A percentile compares a stretch with the other conserved stretches of the same genome.
Conservation (phyloP, 2,888 invertebrate genomes). For the Dexiosoma caninum region DNA sequence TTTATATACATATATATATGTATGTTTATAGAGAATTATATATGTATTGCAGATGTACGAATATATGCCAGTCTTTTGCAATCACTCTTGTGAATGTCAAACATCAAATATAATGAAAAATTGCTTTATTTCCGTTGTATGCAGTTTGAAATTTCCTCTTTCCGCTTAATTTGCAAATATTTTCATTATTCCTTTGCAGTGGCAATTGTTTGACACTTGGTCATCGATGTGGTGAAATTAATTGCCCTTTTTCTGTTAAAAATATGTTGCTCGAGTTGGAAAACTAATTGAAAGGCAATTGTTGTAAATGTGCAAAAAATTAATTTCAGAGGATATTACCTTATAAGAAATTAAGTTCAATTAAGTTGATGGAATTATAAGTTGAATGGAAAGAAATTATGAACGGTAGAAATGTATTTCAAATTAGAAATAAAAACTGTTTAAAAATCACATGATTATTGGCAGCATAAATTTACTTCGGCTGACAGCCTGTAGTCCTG, state of each 20-base stretch:
- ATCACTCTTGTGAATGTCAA: neutral
- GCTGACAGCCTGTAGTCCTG: too few species aligned
- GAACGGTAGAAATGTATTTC: neutral
- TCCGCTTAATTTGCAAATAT: slow-evolving; percentile 39
- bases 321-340: slow-evolving; percentile 21
- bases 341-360: neutral
- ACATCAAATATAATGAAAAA: neutral
- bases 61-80: neutral
- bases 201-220: slow-evolving; percentile 27
- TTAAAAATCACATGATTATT: too few species aligned
- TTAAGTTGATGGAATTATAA: too few species aligned
- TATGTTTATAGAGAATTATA: too few species aligned
- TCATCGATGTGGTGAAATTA: slow-evolving; percentile 17
- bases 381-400: too few species aligned
- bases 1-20: too few species aligned
- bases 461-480: too few species aligned
- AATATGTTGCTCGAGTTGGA: slow-evolving; percentile 8
- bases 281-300: slow-evolving; percentile 48
- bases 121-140: slow-evolving; percentile 44
- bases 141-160: slow-evolving; percentile 43
- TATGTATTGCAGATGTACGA: too few species aligned
- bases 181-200: slow-evolving; percentile 10
- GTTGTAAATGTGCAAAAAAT: slow-evolving; percentile 10
- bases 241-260: neutral
- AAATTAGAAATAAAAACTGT: too few species aligned